These are phyloP conservation scores for Tautogolabrus adspersus DNA, from an alignment of 2,113 vertebrate species.

Conservation along the genomic window DNA sequence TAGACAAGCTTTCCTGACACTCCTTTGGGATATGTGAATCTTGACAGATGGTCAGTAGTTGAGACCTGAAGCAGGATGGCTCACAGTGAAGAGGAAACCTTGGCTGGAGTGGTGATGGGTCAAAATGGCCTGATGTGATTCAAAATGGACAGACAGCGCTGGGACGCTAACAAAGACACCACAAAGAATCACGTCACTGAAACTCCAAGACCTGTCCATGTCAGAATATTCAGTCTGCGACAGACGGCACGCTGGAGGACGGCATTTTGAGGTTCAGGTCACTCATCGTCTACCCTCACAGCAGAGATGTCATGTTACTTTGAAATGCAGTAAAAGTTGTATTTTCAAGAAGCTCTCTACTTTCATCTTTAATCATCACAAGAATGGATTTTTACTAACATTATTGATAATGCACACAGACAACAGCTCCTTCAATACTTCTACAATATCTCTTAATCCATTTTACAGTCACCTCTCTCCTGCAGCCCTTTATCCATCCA, in stretches of 20 bases:
- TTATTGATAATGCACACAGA: background rate
- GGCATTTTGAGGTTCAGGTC: conserved; percentile 11
- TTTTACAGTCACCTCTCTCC: background rate
- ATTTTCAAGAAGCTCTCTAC: conserved; percentile 56
- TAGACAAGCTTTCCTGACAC: conserved; percentile 86
- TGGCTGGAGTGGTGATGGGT: conserved; percentile 10
- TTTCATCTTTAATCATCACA: conserved; percentile 9
- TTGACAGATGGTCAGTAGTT: conserved; percentile 24
- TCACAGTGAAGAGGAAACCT: conserved; percentile 16
- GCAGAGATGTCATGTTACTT: conserved; percentile 32
- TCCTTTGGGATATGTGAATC: background rate
- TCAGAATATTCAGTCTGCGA: background rate
- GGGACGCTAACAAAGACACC: conserved; percentile 21
- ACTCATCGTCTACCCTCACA: conserved; percentile 23
- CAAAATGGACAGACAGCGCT: conserved; percentile 32
- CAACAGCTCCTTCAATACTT: background rate
- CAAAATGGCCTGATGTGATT: conserved; percentile 11
- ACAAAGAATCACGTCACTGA: conserved; percentile 25
- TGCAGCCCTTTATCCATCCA: background rate
- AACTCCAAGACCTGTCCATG: conserved; percentile 11
- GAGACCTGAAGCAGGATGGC: background rate
- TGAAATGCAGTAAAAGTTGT: conserved; percentile 70
- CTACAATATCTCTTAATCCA: background rate
- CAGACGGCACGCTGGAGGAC: conserved; percentile 22
- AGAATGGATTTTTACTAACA: background rate